phyloP scores from a whole-genome alignment of 2,888 invertebrate species.

The Disparrhopalites patrizii region DNA sequence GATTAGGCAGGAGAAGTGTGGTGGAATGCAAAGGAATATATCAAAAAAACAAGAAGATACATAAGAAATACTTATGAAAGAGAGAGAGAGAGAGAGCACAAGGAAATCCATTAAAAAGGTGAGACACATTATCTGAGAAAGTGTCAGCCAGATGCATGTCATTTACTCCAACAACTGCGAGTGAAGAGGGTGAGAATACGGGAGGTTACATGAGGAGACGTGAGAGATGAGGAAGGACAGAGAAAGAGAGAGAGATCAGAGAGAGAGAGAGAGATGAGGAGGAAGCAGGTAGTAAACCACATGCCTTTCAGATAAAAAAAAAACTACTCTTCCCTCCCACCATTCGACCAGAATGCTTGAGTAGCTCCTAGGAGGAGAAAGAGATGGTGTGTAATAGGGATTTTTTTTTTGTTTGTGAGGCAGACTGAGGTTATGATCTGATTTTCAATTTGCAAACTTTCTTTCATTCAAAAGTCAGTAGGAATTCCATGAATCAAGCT shows the following conservation, averaged over 20 bases:
- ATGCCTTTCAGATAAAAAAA: conserved; percentile 15
- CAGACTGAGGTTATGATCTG: conserved; percentile 34
- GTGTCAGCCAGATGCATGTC: conserved; percentile 15
- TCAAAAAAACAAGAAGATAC: too few species aligned
- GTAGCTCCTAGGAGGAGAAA: conserved; percentile 9
- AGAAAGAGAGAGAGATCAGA: background rate
- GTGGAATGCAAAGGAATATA: too few species aligned
- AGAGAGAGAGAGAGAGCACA: background rate
- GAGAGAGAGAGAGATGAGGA: background rate
- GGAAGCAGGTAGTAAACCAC: conserved; percentile 14
- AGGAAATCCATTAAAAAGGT: conserved; percentile 15
- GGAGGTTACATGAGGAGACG: background rate
- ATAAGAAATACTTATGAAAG: background rate
- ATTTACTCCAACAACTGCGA: background rate
- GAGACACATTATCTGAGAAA: conserved; percentile 9
- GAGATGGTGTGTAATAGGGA: background rate
- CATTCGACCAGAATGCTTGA: conserved; percentile 3
- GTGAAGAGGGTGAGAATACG: background rate
- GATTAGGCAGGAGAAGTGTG: background rate
- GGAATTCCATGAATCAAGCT: conserved; percentile 27
- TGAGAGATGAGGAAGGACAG: background rate
- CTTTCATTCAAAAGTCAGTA: conserved; percentile 21
- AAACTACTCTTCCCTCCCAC: conserved; percentile 26
- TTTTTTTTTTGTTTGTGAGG: conserved; percentile 17
- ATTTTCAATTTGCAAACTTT: conserved; percentile 40